A percentile compares a stretch with the other conserved stretches of the same genome.
Conservation (phyloP, 2,113 vertebrate species). For the Trinectes maculatus region DNA sequence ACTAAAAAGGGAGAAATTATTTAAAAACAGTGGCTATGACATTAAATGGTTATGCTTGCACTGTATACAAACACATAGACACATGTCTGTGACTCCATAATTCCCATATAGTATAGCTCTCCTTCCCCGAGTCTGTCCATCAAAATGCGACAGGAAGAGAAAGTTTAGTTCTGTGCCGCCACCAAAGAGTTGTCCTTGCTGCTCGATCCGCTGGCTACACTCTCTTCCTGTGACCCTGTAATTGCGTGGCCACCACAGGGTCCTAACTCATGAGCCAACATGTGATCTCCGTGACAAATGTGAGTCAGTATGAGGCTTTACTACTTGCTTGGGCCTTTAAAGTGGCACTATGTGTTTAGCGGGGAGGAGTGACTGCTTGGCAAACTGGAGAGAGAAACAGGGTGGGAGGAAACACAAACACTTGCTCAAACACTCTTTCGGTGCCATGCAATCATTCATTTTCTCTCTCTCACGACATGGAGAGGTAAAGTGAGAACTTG, state of each 20-base stretch:
- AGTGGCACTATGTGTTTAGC: constrained; percentile 61
- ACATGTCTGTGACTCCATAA: constrained; percentile 17
- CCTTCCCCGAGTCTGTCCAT: constrained; percentile 58
- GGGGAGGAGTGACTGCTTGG: constrained; percentile 42
- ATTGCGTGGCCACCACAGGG: constrained; percentile 61
- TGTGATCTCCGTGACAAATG: constrained; percentile 75
- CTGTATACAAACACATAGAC: constrained; percentile 18
- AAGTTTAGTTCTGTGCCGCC: constrained; percentile 64
- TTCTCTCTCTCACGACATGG: constrained; percentile 16
- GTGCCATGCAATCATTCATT: constrained; percentile 23
- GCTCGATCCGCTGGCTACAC: constrained; percentile 49
- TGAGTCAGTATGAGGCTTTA: constrained; percentile 48
- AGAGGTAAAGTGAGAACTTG: constrained; percentile 11
- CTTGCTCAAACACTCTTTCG: constrained; percentile 10
- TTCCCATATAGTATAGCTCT: constrained; percentile 27
- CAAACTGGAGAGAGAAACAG: constrained; percentile 30
- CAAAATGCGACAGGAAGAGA: constrained; percentile 71
- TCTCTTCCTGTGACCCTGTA: constrained; percentile 63
- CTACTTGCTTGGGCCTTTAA: constrained; percentile 64
- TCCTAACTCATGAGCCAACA: constrained; percentile 66
- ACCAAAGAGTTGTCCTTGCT: constrained; percentile 59
- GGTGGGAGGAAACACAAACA: constrained; percentile 55
- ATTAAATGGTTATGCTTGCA: constrained; percentile 46
- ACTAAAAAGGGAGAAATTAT: constrained; percentile 34
- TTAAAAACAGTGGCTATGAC: constrained; percentile 46